These are phyloP conservation scores for Anadara kagoshimensis DNA, from an alignment of 1,140 invertebrate species.

Conservation along the genomic window DNA sequence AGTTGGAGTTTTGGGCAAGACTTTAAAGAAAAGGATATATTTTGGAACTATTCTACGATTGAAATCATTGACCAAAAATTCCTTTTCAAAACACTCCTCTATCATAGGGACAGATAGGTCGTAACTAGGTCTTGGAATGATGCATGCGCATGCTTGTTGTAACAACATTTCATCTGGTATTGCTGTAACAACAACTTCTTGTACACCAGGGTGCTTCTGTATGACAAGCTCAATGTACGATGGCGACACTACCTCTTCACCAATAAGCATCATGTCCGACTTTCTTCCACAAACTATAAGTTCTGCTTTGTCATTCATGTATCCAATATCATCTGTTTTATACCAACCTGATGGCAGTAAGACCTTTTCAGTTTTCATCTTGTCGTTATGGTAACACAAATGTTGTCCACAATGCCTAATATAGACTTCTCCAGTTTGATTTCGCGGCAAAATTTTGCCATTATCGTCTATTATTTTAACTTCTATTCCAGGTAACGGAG, in stretches of 20 bases:
- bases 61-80: too few species aligned
- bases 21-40: too few species aligned
- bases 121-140: background rate
- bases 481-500: background rate
- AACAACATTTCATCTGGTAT: slow-evolving; percentile 3
- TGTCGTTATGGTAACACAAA: slow-evolving; percentile 81
- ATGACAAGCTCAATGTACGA: slow-evolving; percentile 8
- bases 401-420: slow-evolving; percentile 40
- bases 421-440: slow-evolving; percentile 11
- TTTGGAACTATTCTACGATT: too few species aligned
- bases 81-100: too few species aligned
- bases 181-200: slow-evolving; percentile 18
- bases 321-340: slow-evolving; percentile 71
- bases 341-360: slow-evolving; percentile 73
- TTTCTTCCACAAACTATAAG: slow-evolving; percentile 16
- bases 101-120: too few species aligned
- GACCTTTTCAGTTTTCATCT: slow-evolving; percentile 66
- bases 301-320: slow-evolving; percentile 42
- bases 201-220: background rate
- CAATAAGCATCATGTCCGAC: slow-evolving; percentile 23
- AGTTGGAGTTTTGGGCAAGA: too few species aligned
- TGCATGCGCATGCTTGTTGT: slow-evolving; percentile 3
- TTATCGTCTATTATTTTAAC: slow-evolving; percentile 18
- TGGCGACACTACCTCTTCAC: slow-evolving; percentile 14
- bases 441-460: background rate